Conservation (phyloP, 92 coral and sea anemone genomes). For the Heliopora coerulea region DNA sequence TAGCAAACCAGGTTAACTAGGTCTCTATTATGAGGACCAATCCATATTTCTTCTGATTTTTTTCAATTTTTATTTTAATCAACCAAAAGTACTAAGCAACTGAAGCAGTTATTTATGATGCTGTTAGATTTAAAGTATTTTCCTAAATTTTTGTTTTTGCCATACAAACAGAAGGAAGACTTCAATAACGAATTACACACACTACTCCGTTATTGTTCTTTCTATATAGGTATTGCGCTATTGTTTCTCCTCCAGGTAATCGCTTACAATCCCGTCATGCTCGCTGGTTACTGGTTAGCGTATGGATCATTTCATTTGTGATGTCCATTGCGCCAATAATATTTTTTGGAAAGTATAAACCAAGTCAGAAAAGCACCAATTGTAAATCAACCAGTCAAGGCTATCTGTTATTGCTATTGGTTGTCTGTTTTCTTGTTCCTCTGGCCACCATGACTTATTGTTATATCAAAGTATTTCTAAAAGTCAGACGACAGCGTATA, state of each 20-base stretch:
- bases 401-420: constrained; percentile 66
- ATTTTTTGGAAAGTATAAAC: constrained; percentile 77
- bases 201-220: too few species aligned
- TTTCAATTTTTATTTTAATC: too few species aligned
- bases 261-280: constrained; percentile 70
- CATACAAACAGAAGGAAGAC: too few species aligned
- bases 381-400: constrained; percentile 74
- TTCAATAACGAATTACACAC: too few species aligned
- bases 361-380: constrained; percentile 64
- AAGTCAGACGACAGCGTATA: constrained; percentile 47
- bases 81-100: too few species aligned
- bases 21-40: too few species aligned
- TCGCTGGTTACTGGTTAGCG: constrained; percentile 63
- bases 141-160: too few species aligned
- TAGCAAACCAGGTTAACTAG: too few species aligned
- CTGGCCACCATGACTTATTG: constrained; percentile 78
- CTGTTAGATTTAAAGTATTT: too few species aligned
- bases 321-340: constrained; percentile 79
- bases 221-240: constrained; percentile 76
- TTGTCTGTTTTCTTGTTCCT: constrained; percentile 76
- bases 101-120: too few species aligned
- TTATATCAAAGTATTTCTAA: constrained; percentile 72
- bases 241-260: constrained; percentile 82
- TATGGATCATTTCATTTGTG: constrained; percentile 70
- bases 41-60: too few species aligned